Base-by-base conservation (phyloP, 2,797 vertebrate genomes). In the Falco peregrinus region DNA sequence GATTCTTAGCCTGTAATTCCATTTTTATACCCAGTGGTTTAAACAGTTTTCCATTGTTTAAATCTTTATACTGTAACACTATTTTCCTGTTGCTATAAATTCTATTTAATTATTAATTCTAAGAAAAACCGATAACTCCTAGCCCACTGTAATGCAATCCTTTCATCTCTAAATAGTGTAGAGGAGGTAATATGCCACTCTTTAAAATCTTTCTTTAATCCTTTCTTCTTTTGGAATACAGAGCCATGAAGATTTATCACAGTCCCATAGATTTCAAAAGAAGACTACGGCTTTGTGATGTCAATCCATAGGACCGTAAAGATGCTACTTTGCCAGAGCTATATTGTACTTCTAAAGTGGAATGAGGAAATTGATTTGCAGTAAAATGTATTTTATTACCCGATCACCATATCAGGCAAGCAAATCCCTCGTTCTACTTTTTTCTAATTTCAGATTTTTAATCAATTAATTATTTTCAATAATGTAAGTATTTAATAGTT, bases 211-310 rank as follows among this genome's bases (percentile, higher is more conserved):
- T 94, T 84, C 91, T 96, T 95, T 97, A 96, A 95, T 96, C 94
- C 92, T 93, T 92, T 96, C 88, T 91, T 86, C 84, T 95, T 93
- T 95, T 89, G 94, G 76, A 95, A 94, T 75, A 96, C 75, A 89
- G 73, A 93, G 84, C 73, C 90, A 93, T 78, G 78, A 96, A 95
- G 94, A 96, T 96, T 97, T 97, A 96, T 96, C 95, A 84, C 91
- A 94, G 78, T 65, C 94, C 87, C 84, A 86, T 70, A 95, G 96
- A 95, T 96, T 97, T 96, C 93, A 96, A 96, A 96, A 84, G 94
- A 75, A 43, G 60, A 60, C 84, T 73, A 87, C 0, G n/a, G 78
- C 94, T 94, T 95, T 96, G 92, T 95, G 79, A 79, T 94, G 88
- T 92, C 95, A 95, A 91, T 96, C 86, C 83, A 15, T 80, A 85